Base-by-base conservation (phyloP, 1,140 invertebrate species). In the Galendromus occidentalis region DNA sequence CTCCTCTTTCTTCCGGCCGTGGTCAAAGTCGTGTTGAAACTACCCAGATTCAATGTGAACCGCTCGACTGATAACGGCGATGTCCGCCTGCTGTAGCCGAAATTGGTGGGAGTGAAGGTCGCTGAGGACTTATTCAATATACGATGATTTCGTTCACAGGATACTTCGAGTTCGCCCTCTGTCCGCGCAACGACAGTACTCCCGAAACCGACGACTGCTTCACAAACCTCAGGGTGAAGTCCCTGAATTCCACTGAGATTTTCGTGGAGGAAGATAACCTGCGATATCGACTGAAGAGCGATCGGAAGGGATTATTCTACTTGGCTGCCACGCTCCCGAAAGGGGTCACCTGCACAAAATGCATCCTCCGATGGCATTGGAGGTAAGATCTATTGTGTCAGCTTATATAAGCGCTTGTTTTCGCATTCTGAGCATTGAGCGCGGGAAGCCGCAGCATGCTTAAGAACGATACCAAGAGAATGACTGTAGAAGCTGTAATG, bases 121-220 rank as follows among this genome's bases (percentile, higher is more conserved):
- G n/a, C n/a, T n/a, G n/a, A 39, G 9, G 9, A 39, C 33, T 39
- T 9, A 39, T 39, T 39, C 33, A n/a, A n/a, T n/a, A n/a, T n/a
- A n/a, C n/a, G n/a, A n/a, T n/a, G n/a, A n/a, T 9, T 39, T 9
- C 4, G 4, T 39, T 59, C 14, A 14, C 22, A 59, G 90, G 91
- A 0, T 80, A 84, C 45, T 91, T 92, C 72, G 85, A 88, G 72
- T 80, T 91, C 71, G 82, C 83, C 67, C 73, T 92, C 0, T 92
- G 89, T 67, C 87, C 87, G 0, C 87, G 88, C 67, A 88, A 91
- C 71, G 86, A 59, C 22, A 59, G 51, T 25, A 4, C 14, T 4
- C 51, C 25, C 2, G 51, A 59, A 33, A 59, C 12, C 17, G 51
- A 59, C 14, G 51, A 59, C 12, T 59, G 51, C 20, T 59, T 59